Evolutionary conservation across 2,888 invertebrate species (phyloP).

Genomic region (Drosophila rellima): DNA sequence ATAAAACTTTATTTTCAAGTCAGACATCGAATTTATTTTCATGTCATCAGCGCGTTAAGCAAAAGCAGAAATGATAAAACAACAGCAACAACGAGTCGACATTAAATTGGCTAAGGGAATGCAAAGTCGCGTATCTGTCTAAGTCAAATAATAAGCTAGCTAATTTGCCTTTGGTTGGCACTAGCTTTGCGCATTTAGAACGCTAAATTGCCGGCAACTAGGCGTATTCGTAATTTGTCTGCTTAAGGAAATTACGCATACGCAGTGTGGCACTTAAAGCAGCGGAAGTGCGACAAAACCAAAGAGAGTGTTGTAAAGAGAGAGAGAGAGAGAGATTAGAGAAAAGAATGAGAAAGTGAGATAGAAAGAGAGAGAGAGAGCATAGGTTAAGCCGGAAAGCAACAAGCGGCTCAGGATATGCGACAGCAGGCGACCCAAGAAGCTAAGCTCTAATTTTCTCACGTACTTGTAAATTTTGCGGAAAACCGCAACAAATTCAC

Average conservation of each 20-base stretch:
- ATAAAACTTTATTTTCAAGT: slow-evolving; percentile 78
- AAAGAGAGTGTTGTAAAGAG: slow-evolving; percentile 1
- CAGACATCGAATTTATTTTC: slow-evolving; percentile 78
- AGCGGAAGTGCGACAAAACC: slow-evolving; percentile 33
- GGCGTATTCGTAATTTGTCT: slow-evolving; percentile 59
- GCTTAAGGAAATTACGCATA: slow-evolving; percentile 56
- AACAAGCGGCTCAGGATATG: slow-evolving; percentile 63
- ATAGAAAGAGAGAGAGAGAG: background rate
- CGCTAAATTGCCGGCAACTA: slow-evolving; percentile 33
- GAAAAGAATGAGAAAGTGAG: background rate
- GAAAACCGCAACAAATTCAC: slow-evolving; percentile 81
- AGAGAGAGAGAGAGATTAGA: slow-evolving; percentile 1
- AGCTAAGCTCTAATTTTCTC: slow-evolving; percentile 80
- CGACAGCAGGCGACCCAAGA: slow-evolving; percentile 33
- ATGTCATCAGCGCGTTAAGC: slow-evolving; percentile 60
- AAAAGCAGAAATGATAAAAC: slow-evolving; percentile 21
- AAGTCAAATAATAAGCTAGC: slow-evolving; percentile 61
- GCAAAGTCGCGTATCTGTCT: slow-evolving; percentile 48
- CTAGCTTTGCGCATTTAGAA: slow-evolving; percentile 28
- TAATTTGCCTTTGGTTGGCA: slow-evolving; percentile 56
- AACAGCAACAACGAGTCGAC: slow-evolving; percentile 2
- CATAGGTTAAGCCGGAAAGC: slow-evolving; percentile 45
- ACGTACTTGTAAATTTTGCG: slow-evolving; percentile 81
- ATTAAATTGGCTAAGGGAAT: slow-evolving; percentile 7
- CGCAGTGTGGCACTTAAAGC: slow-evolving; percentile 47